phyloP scores from a whole-genome alignment of 2,797 vertebrate species.

The Gallinago solitaria region DNA sequence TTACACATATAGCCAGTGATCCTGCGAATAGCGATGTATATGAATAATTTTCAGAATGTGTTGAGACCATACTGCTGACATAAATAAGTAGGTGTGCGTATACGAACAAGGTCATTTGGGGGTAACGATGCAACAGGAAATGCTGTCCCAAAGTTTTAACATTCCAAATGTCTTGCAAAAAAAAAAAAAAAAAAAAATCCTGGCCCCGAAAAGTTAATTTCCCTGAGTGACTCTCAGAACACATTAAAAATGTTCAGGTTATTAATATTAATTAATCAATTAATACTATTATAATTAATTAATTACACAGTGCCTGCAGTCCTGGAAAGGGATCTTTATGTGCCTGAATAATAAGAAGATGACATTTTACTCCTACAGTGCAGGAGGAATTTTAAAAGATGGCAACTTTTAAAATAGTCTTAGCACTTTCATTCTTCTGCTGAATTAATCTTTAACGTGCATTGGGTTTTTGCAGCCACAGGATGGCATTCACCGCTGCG shows the following conservation, averaged over 20 bases:
- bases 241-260: neutral
- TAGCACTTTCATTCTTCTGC: neutral
- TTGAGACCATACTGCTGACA: neutral
- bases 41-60: neutral
- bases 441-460: neutral
- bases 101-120: neutral
- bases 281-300: constrained; percentile 58
- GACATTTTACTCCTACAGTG: neutral
- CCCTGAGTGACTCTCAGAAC: neutral
- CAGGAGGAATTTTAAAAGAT: neutral
- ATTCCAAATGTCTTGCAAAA: neutral
- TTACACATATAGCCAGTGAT: neutral
- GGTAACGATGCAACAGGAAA: neutral
- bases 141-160: neutral
- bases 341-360: constrained; percentile 34
- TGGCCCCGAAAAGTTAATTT: neutral
- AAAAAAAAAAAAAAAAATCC: neutral
- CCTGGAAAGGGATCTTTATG: constrained; percentile 10
- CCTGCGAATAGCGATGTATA: neutral
- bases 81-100: neutral
- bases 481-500: constrained; percentile 55
- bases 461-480: constrained; percentile 43
- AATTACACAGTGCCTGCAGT: constrained; percentile 49
- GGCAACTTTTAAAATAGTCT: neutral
- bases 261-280: constrained; percentile 65